Base-by-base conservation (phyloP, 1,140 invertebrate genomes). In the Euura lappo region DNA sequence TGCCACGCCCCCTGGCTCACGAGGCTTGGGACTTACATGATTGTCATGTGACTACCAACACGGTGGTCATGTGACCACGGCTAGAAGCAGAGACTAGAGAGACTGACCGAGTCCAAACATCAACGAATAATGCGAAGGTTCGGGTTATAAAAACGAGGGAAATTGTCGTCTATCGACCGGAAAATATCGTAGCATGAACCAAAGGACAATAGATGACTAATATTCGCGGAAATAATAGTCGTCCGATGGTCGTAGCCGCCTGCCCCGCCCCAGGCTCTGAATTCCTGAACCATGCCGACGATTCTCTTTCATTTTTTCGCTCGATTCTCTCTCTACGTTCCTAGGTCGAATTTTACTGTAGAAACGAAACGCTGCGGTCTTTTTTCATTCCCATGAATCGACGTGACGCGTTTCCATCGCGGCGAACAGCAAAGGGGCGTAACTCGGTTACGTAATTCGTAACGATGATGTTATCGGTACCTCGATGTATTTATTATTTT, bases 1-100 rank as follows among this genome's bases (percentile, higher is more conserved):
- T 74, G 76, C 74, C 76, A 78, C 76, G 76, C 76, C 76, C 74
- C 74, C 76, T 71, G n/a, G 64, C 69, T 72, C 51, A 60, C 65
- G 74, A 79, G 78, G 51, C 51, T 28, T n/a, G 76, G 75, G 74
- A 83, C 83, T 84, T 85, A 80, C 79, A 79, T 79, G 80, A 82
- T 80, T 79, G 79, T 85, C 84, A 85, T 85, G 84, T 85, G 84
- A 85, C 83, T 80, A 79, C 77, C 83, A 85, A 84, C 81, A 81
- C 84, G 84, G 79, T 60, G 80, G 79, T 84, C 84, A 85, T 84
- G 84, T 85, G 83, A 68, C 66, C 5, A 84, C 84, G 79, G 51
- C 51, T 28, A 28, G 28, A 28, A n/a, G n/a, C n/a, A n/a, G n/a
- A n/a, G n/a, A 28, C 28, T 28, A 28, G 0, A 28, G 28, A 28